phyloP scores from a whole-genome alignment of 2,797 vertebrate species.

The Pseudomugil tenellus region DNA sequence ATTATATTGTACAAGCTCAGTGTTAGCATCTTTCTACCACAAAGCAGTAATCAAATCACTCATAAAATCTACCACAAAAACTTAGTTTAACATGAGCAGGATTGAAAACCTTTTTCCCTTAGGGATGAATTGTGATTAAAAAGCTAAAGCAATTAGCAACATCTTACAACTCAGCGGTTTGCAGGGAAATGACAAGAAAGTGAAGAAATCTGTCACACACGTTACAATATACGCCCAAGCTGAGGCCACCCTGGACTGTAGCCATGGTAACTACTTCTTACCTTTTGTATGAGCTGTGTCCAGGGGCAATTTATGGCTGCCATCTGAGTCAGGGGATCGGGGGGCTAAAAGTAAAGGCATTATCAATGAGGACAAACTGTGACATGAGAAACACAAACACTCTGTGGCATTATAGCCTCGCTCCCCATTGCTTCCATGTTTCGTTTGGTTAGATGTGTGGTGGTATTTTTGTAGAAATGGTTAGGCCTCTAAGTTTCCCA shows the following conservation, averaged over 20 bases:
- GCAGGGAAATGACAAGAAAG: background rate
- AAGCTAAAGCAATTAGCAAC: conserved; percentile 7
- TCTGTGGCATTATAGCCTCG: background rate
- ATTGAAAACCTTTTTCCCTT: background rate
- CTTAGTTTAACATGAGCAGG: conserved; percentile 2
- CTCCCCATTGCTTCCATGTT: conserved; percentile 17
- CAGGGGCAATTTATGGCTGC: conserved; percentile 60
- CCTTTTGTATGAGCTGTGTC: conserved; percentile 75
- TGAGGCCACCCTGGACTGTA: conserved; percentile 7
- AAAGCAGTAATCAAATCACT: conserved; percentile 17
- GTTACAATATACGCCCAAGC: background rate
- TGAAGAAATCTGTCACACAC: background rate
- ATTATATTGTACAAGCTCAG: conserved; percentile 61
- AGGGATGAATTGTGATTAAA: background rate
- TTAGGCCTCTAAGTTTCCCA: conserved; percentile 41
- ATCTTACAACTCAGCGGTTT: conserved; percentile 1
- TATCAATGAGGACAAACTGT: conserved; percentile 24
- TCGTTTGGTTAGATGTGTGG: conserved; percentile 34
- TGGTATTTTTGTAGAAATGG: conserved; percentile 50
- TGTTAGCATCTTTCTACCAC: conserved; percentile 43
- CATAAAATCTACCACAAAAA: conserved; percentile 11
- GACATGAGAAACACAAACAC: conserved; percentile 31
- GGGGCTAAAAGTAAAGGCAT: conserved; percentile 70
- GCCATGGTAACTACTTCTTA: conserved; percentile 53
- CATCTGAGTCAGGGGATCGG: conserved; percentile 69